A percentile compares a stretch with the other conserved stretches of the same genome.
Conservation (phyloP, 2,797 vertebrate species). For the Strix occidentalis region DNA sequence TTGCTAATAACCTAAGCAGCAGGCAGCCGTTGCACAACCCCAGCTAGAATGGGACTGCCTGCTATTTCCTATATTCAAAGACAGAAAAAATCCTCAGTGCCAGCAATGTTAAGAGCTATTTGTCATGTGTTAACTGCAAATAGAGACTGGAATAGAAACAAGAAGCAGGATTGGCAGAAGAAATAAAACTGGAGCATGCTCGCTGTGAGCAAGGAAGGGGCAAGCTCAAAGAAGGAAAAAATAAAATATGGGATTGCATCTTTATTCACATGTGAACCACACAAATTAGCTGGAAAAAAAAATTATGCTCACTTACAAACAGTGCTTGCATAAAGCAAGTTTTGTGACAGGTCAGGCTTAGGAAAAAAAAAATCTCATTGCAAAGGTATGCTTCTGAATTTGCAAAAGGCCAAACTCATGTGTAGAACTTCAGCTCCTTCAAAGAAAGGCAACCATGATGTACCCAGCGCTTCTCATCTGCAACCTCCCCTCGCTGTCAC, state of each 20-base stretch:
- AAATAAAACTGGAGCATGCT: background rate
- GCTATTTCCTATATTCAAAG: background rate
- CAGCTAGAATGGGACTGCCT: background rate
- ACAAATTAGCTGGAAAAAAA: accelerated
- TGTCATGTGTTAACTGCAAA: background rate
- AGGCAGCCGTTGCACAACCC: background rate
- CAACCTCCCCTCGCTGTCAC: background rate
- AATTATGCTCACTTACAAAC: background rate
- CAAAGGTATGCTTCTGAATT: accelerated
- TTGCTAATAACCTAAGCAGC: background rate
- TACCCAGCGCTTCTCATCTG: background rate
- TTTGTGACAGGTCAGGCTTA: background rate
- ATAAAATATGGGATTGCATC: accelerated
- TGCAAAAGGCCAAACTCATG: accelerated
- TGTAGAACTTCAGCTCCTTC: background rate
- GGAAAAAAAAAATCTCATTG: background rate
- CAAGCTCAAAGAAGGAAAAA: background rate
- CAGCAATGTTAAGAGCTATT: accelerated
- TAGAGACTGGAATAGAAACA: background rate
- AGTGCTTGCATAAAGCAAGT: background rate
- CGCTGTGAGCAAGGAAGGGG: accelerated
- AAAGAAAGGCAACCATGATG: accelerated
- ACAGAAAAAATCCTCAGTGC: background rate
- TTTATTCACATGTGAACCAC: background rate
- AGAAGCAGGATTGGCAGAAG: background rate